phyloP scores from a whole-genome alignment of 2,888 invertebrate species.

The Psylliodes chrysocephalus region DNA sequence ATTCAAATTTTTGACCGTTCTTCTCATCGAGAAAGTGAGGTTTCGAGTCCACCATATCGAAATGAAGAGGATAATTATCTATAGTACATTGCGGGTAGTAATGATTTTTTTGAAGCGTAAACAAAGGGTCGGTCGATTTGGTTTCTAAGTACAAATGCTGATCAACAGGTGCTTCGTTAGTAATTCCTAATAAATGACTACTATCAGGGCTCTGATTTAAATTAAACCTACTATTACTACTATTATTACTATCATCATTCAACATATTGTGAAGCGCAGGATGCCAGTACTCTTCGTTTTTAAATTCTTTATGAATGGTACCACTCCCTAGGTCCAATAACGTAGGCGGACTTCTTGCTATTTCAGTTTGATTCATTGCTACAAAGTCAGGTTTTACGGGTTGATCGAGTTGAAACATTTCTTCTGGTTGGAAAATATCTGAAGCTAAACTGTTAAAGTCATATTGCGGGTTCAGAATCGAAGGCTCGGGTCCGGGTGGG shows the following conservation, averaged over 20 bases:
- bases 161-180: conserved; percentile 53
- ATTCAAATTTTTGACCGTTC: conserved; percentile 47
- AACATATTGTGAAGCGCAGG: conserved; percentile 66
- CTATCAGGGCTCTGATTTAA: conserved; percentile 67
- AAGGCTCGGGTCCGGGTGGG: conserved; percentile 50
- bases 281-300: conserved; percentile 72
- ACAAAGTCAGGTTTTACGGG: conserved; percentile 74
- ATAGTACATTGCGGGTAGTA: conserved; percentile 41
- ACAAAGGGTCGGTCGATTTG: conserved; percentile 49
- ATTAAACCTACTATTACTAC: conserved; percentile 61
- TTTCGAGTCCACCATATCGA: conserved; percentile 47
- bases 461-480: conserved; percentile 64
- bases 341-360: conserved; percentile 74
- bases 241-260: conserved; percentile 66
- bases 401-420: conserved; percentile 81
- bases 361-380: conserved; percentile 59
- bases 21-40: conserved; percentile 53
- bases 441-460: conserved; percentile 72
- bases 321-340: conserved; percentile 79
- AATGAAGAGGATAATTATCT: conserved; percentile 40
- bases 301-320: conserved; percentile 72
- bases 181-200: conserved; percentile 62
- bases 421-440: conserved; percentile 80
- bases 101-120: conserved; percentile 45
- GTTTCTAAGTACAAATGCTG: conserved; percentile 50